phyloP scores from a whole-genome alignment of 2,113 vertebrate species.

The Ptychochromis oligacanthus region DNA sequence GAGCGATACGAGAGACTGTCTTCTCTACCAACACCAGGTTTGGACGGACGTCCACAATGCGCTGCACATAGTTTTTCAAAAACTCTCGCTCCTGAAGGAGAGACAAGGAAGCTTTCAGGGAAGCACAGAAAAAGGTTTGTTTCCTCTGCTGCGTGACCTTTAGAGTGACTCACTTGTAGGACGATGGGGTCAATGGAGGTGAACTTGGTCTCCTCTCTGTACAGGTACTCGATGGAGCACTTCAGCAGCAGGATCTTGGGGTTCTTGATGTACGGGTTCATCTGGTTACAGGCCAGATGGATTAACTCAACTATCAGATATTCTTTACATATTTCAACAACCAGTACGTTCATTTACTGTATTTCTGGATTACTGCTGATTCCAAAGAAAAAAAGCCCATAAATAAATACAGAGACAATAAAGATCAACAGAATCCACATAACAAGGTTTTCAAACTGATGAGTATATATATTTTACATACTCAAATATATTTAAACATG shows the following conservation, averaged over 20 bases:
- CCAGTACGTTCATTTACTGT: background rate
- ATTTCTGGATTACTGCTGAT: background rate
- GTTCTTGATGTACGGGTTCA: conserved; percentile 96
- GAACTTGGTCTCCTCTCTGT: conserved; percentile 98
- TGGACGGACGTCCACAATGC: conserved; percentile 95
- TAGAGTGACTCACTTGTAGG: conserved; percentile 84
- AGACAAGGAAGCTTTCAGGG: background rate
- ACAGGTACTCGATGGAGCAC: conserved; percentile 98
- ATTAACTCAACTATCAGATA: background rate
- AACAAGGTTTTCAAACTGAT: no score
- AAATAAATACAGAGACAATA: no score
- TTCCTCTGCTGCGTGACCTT: background rate
- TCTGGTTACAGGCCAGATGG: conserved; percentile 75
- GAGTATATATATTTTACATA: no score
- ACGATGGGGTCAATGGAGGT: conserved; percentile 98
- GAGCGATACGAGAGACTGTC: no score
- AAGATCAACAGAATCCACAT: no score
- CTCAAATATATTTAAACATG: no score
- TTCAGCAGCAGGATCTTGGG: conserved; percentile 97
- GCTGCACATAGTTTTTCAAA: conserved; percentile 96
- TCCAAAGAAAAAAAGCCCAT: background rate
- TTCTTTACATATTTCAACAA: background rate
- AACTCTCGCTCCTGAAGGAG: conserved; percentile 91
- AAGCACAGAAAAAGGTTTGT: background rate
- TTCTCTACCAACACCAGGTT: conserved; percentile 97